These are phyloP conservation scores for Crotalus horridus DNA, from an alignment of 2,113 vertebrate species.

Conservation along the genomic window DNA sequence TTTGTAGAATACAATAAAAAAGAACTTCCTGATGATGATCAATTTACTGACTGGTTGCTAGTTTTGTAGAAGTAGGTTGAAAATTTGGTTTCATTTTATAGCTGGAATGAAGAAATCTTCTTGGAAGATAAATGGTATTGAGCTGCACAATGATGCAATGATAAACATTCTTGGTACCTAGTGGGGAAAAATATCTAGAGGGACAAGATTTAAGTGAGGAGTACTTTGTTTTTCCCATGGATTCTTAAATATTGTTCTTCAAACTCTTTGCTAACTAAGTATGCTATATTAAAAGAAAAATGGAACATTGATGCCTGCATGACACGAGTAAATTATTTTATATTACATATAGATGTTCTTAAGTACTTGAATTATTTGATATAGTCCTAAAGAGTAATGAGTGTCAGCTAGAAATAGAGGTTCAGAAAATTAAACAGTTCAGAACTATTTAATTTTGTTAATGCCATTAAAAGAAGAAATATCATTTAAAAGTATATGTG, in stretches of 20 bases:
- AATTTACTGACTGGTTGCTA: background rate
- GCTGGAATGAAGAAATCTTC: slow-evolving; percentile 39
- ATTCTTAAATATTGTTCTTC: background rate
- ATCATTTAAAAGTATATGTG: background rate
- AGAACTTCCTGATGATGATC: background rate
- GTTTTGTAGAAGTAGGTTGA: slow-evolving; percentile 6
- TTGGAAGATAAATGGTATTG: slow-evolving; percentile 39
- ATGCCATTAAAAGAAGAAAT: background rate
- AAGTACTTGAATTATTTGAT: background rate
- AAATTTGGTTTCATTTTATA: slow-evolving; percentile 22
- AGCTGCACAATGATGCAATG: slow-evolving; percentile 52
- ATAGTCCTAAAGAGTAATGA: background rate
- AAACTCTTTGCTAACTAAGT: slow-evolving; percentile 8
- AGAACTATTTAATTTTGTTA: slow-evolving; percentile 5
- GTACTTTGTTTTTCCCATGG: background rate
- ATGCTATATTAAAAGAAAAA: slow-evolving; percentile 7
- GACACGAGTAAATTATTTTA: background rate
- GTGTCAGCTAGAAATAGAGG: background rate
- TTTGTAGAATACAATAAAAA: background rate
- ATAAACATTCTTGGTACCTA: slow-evolving; percentile 57
- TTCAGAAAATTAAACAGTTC: background rate
- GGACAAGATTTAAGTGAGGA: slow-evolving; percentile 15
- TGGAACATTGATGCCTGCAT: slow-evolving; percentile 18
- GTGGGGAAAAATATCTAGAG: slow-evolving; percentile 27
- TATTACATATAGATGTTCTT: background rate